Evolutionary conservation across 2,888 invertebrate genomes (phyloP).

Genomic region (Phania funesta): DNA sequence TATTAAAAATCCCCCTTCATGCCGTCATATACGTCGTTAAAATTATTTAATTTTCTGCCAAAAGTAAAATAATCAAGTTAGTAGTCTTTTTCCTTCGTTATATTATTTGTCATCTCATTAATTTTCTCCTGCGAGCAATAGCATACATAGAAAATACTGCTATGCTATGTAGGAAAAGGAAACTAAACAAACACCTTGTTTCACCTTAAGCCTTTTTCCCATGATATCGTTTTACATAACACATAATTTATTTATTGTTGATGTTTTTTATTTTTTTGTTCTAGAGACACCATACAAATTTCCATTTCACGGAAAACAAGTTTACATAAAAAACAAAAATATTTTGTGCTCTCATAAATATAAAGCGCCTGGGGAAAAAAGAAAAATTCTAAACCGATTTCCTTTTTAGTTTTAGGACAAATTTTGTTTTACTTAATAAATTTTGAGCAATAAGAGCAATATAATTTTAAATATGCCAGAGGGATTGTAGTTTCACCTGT

Average conservation of each 20-base stretch:
- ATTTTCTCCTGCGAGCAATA: conserved; percentile 9
- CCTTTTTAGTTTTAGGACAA: not conserved
- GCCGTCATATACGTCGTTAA: no score
- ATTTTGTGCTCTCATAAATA: not conserved
- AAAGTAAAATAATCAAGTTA: no score
- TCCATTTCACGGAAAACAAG: not conserved
- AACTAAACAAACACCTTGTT: conserved; percentile 13
- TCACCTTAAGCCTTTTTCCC: not conserved
- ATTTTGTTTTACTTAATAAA: conserved; percentile 28
- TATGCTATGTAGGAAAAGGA: not conserved
- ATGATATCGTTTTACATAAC: not conserved
- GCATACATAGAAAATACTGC: not conserved
- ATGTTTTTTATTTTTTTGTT: not conserved
- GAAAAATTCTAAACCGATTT: conserved; percentile 11
- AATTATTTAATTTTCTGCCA: no score
- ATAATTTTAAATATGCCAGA: not conserved
- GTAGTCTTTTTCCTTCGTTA: not conserved
- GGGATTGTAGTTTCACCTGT: conserved; percentile 14
- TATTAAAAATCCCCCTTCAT: no score
- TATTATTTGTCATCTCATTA: conserved; percentile 9
- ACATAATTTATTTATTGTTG: conserved; percentile 30
- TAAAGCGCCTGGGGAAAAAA: conserved; percentile 25
- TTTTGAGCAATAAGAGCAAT: conserved; percentile 10
- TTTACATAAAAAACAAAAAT: not conserved
- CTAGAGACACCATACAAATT: not conserved